A percentile compares a stretch with the other conserved stretches of the same genome.
Conservation (phyloP, 2,113 vertebrate species). For the Cottus gobio region DNA sequence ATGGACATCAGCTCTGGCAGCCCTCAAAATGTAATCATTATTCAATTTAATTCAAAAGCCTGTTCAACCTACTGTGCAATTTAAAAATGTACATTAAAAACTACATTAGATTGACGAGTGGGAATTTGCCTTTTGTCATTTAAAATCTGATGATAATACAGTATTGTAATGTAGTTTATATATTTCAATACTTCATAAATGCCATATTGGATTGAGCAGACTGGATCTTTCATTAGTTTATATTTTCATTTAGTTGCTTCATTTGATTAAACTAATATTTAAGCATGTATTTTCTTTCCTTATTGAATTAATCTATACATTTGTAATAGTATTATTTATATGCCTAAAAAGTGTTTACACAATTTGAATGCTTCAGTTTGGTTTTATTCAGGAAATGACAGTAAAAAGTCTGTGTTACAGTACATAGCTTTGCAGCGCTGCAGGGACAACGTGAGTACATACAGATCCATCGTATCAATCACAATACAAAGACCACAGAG, state of each 20-base stretch:
- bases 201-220: neutral
- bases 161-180: neutral
- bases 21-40: neutral
- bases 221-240: neutral
- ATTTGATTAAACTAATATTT: neutral
- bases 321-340: no score
- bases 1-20: neutral
- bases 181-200: neutral
- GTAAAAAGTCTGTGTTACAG: neutral
- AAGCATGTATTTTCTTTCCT: neutral
- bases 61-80: neutral
- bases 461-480: conserved; percentile 56
- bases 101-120: neutral
- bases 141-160: neutral
- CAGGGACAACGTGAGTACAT: neutral
- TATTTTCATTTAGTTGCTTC: neutral
- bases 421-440: neutral
- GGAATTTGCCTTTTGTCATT: neutral
- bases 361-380: conserved; percentile 62
- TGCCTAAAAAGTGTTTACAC: neutral
- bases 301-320: neutral
- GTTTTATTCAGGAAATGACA: conserved; percentile 63
- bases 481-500: conserved; percentile 37
- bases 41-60: neutral
- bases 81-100: neutral